A percentile compares a stretch with the other conserved stretches of the same genome.
phyloP scores from a whole-genome alignment of 2,113 vertebrate species.

The Corvus cornix region DNA sequence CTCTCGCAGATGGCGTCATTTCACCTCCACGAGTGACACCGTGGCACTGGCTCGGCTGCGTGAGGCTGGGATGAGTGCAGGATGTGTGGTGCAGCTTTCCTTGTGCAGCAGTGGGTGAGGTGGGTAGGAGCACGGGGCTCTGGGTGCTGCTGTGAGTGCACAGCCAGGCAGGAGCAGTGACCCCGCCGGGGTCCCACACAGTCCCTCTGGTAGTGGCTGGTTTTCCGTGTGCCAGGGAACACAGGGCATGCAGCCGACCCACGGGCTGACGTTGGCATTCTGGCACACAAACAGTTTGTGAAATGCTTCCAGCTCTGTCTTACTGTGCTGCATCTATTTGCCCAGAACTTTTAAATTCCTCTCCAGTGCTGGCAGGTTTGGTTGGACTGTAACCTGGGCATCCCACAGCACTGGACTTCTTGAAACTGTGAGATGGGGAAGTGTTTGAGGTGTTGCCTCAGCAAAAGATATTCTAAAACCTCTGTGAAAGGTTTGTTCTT shows the following conservation, averaged over 20 bases:
- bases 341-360: background rate
- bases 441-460: background rate
- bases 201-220: background rate
- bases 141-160: background rate
- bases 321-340: background rate
- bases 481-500: background rate
- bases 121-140: background rate
- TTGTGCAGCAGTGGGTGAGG: background rate
- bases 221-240: background rate
- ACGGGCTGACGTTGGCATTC: background rate
- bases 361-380: background rate
- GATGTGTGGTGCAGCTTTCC: background rate
- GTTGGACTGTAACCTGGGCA: background rate
- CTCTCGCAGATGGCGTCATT: constrained; percentile 52
- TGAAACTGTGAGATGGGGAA: background rate
- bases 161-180: background rate
- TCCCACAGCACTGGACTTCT: background rate
- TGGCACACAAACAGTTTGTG: background rate
- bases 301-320: background rate
- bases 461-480: background rate
- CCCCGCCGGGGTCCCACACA: background rate
- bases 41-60: constrained; percentile 28
- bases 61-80: background rate
- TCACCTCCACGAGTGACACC: constrained; percentile 43
- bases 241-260: background rate